These are phyloP conservation scores for Progne subis DNA, from an alignment of 2,113 vertebrate genomes.

Conservation along the genomic window DNA sequence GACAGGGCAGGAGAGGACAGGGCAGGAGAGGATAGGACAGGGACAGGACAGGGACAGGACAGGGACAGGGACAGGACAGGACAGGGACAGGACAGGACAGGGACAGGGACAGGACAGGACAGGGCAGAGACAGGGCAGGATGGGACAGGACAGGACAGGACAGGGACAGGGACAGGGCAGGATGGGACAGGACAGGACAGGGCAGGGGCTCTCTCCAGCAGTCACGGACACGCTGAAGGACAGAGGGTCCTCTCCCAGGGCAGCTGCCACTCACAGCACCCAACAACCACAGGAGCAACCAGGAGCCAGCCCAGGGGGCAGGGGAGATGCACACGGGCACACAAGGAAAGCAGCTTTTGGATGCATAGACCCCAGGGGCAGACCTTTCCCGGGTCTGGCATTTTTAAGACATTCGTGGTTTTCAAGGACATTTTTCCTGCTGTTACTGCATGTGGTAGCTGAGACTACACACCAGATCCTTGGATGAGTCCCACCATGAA, in stretches of 20 bases:
- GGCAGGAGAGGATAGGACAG: too few species aligned
- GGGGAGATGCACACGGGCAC: background rate
- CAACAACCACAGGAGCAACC: rapidly evolving
- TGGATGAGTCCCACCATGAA: background rate
- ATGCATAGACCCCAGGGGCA: rapidly evolving
- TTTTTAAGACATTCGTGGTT: background rate
- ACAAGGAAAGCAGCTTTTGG: background rate
- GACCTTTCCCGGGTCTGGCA: background rate
- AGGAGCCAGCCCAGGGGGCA: rapidly evolving
- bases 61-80: too few species aligned
- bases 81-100: background rate
- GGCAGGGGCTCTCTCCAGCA: rapidly evolving
- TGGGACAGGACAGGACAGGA: background rate
- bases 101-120: background rate
- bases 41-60: too few species aligned
- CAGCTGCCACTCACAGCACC: rapidly evolving
- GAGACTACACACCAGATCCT: background rate
- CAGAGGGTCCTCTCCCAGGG: rapidly evolving
- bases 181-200: too few species aligned
- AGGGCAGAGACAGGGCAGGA: too few species aligned
- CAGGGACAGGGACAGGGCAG: background rate
- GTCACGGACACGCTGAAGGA: rapidly evolving
- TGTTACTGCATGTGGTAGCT: background rate
- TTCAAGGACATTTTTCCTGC: background rate
- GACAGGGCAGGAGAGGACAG: too few species aligned